A percentile compares a stretch with the other conserved stretches of the same genome.
Evolutionary conservation across 2,113 vertebrate species (phyloP).

Genomic region (Microtus ochrogaster): DNA sequence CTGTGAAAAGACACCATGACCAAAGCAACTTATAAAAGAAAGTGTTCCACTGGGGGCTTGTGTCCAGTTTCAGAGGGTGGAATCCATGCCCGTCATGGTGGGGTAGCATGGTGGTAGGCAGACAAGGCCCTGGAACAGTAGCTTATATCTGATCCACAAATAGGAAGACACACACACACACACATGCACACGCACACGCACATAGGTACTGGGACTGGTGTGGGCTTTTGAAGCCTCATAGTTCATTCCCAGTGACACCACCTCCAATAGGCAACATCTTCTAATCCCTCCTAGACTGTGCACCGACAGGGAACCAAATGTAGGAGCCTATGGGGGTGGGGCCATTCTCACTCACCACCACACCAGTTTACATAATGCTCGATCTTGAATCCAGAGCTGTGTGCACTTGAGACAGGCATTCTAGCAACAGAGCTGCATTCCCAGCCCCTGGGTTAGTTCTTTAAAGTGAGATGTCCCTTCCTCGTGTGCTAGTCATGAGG

Average conservation of each 20-base stretch:
- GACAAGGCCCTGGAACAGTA: background rate
- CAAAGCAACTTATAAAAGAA: background rate
- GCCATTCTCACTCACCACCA: background rate
- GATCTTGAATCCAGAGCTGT: background rate
- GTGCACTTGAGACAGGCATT: background rate
- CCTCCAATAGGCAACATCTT: background rate
- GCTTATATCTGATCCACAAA: background rate
- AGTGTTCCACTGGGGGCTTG: background rate
- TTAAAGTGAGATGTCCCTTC: background rate
- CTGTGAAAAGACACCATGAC: background rate
- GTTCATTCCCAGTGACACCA: background rate
- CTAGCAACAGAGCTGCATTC: background rate
- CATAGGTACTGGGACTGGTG: background rate
- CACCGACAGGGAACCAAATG: background rate
- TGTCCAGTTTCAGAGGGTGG: background rate
- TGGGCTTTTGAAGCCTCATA: background rate
- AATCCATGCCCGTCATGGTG: background rate
- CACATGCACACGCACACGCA: no score
- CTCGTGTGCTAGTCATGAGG: rapidly evolving
- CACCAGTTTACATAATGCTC: background rate
- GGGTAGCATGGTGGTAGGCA: background rate
- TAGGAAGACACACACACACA: background rate
- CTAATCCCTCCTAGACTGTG: background rate
- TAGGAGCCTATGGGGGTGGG: background rate
- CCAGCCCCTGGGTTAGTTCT: background rate